Percentiles rank a stretch among this genome's conserved stretches.
phyloP scores from a whole-genome alignment of 2,888 invertebrate species.

The Trilocha varians region DNA sequence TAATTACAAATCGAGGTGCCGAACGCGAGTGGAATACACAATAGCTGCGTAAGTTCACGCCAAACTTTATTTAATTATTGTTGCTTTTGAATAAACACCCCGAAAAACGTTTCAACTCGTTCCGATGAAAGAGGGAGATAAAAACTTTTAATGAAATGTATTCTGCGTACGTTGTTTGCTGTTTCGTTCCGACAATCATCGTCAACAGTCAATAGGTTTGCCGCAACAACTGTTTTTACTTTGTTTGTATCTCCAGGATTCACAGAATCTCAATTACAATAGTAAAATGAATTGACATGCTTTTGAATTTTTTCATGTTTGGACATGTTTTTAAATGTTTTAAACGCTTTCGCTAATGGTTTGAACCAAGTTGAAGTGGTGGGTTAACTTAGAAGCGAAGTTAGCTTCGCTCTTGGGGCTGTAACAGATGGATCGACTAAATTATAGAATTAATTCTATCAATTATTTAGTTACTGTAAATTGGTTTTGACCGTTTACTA shows the following conservation, averaged over 20 bases:
- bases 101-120: constrained; percentile 8
- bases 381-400: constrained; percentile 35
- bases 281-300: no score
- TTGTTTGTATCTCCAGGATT: no score
- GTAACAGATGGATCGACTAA: constrained; percentile 45
- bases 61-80: constrained; percentile 23
- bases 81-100: constrained; percentile 20
- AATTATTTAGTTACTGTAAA: constrained; percentile 2
- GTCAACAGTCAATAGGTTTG: no score
- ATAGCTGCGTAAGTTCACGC: constrained; percentile 10
- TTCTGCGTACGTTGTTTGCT: background rate
- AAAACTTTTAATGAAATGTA: constrained; percentile 3
- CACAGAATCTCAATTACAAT: no score
- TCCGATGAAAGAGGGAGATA: constrained; percentile 13
- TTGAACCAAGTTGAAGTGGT: background rate
- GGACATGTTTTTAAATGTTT: background rate
- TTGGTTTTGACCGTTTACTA: background rate
- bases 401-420: constrained; percentile 35
- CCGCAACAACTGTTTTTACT: no score
- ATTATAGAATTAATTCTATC: constrained; percentile 34
- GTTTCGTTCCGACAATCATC: background rate
- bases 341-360: background rate
- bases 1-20: constrained; percentile 20
- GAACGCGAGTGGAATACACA: constrained; percentile 16
- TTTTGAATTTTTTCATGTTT: background rate